phyloP scores from a whole-genome alignment of 2,888 invertebrate species.

The Mythimna impura region DNA sequence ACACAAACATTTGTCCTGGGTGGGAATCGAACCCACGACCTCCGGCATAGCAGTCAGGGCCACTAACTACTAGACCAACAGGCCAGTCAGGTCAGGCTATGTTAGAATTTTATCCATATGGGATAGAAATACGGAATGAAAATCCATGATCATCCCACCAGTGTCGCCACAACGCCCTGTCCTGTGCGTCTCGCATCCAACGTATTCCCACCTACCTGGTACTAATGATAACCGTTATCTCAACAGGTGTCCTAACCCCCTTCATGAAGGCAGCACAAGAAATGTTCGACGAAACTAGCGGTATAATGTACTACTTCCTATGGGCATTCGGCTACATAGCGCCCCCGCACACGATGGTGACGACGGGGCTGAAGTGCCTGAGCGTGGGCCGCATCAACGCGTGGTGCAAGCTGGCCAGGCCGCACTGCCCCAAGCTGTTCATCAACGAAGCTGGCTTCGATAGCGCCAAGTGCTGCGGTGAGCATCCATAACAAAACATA shows the following conservation, averaged over 20 bases:
- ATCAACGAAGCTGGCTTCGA: slow-evolving; percentile 60
- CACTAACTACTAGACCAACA: too few relatives aligned
- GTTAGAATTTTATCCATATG: too few relatives aligned
- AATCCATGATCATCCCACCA: too few relatives aligned
- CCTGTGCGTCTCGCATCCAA: too few relatives aligned
- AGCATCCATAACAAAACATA: background rate
- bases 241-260: slow-evolving; percentile 69
- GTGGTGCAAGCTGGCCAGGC: slow-evolving; percentile 65
- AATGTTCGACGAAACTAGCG: background rate
- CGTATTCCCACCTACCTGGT: too few relatives aligned
- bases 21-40: too few relatives aligned
- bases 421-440: slow-evolving; percentile 66
- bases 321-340: slow-evolving; percentile 38
- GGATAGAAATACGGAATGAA: too few relatives aligned
- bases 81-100: too few relatives aligned
- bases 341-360: slow-evolving; percentile 73
- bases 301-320: slow-evolving; percentile 43
- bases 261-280: slow-evolving; percentile 37
- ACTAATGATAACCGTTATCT: background rate
- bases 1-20: too few relatives aligned
- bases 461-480: slow-evolving; percentile 22
- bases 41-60: too few relatives aligned
- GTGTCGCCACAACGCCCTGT: too few relatives aligned
- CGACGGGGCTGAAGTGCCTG: slow-evolving; percentile 56
- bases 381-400: slow-evolving; percentile 72